Conservation (phyloP, 2,797 vertebrate genomes). For the Apodemus agrarius region DNA sequence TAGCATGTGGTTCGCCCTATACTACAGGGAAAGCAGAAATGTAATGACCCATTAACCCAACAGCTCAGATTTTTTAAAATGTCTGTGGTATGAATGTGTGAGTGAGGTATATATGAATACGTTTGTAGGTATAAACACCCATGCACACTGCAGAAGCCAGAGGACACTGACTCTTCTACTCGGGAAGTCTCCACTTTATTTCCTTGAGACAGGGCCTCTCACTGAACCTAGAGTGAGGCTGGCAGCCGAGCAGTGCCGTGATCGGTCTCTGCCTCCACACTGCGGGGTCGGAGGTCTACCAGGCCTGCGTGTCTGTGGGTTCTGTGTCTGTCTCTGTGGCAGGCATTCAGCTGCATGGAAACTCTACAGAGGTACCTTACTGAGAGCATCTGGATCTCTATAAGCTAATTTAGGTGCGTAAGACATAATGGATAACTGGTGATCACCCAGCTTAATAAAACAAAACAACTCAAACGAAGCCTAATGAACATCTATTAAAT, state of each 20-base stretch:
- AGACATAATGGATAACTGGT: not conserved
- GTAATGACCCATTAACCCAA: conserved; percentile 44
- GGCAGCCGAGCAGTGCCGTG: not conserved
- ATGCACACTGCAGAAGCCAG: not conserved
- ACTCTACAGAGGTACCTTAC: conserved; percentile 20
- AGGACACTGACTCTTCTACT: not conserved
- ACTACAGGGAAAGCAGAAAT: conserved; percentile 3
- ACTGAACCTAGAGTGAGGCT: not conserved
- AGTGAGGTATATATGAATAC: too few relatives aligned
- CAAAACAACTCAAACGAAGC: not conserved
- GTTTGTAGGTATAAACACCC: not conserved
- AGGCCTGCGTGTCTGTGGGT: not conserved
- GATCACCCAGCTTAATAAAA: conserved; percentile 34
- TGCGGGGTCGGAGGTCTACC: not conserved
- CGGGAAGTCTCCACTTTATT: not conserved
- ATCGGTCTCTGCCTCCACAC: not conserved
- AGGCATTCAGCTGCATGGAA: conserved; percentile 34
- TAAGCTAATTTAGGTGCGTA: conserved; percentile 8
- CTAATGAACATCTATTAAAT: not conserved
- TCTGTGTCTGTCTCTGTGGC: not conserved
- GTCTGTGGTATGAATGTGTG: not conserved
- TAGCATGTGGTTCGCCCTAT: conserved; percentile 40
- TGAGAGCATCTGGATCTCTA: conserved; percentile 9
- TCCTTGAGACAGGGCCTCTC: not conserved
- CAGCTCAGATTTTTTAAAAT: not conserved